A percentile compares a stretch with the other conserved stretches of the same genome.
Conservation (phyloP, 2,888 invertebrate genomes). For the Marasmarcha lunaedactyla region DNA sequence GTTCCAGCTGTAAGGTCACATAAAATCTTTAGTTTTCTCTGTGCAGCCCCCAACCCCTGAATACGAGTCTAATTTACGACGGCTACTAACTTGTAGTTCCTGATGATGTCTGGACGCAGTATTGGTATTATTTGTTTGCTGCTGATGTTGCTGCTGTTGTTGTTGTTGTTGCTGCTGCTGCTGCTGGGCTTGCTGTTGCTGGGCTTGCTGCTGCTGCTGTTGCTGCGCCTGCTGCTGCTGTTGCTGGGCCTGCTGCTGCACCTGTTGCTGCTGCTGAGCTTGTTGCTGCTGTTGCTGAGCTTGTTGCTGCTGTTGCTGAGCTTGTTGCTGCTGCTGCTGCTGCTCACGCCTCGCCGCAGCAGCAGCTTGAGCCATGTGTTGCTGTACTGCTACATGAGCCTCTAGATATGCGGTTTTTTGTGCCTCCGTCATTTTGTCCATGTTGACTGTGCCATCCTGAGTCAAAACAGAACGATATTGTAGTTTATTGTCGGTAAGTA, state of each 20-base stretch:
- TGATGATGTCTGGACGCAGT: conserved; percentile 52
- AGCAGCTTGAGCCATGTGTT: conserved; percentile 81
- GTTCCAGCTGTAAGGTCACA: no score
- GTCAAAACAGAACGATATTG: conserved; percentile 5
- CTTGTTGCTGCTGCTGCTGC: conserved; percentile 52
- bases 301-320: conserved; percentile 57
- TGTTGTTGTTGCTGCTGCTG: conserved; percentile 48
- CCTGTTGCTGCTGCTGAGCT: conserved; percentile 32
- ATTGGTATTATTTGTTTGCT: conserved; percentile 40
- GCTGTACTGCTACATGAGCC: conserved; percentile 81
- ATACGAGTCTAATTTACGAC: no score
- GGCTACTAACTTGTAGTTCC: conserved; percentile 70
- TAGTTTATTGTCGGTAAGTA: conserved; percentile 1
- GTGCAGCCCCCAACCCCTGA: no score
- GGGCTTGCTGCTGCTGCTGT: conserved; percentile 35
- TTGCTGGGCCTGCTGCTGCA: conserved; percentile 33
- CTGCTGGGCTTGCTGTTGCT: conserved; percentile 35
- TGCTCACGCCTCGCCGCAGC: conserved; percentile 60
- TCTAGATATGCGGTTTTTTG: conserved; percentile 81
- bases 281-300: conserved; percentile 51
- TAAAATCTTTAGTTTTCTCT: no score
- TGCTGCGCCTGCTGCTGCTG: conserved; percentile 37
- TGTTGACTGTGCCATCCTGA: conserved; percentile 76
- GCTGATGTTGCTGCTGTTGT: conserved; percentile 35
- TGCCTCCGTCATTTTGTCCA: conserved; percentile 82